phyloP scores from a whole-genome alignment of 2,888 invertebrate species.

The Drosophila borborema region DNA sequence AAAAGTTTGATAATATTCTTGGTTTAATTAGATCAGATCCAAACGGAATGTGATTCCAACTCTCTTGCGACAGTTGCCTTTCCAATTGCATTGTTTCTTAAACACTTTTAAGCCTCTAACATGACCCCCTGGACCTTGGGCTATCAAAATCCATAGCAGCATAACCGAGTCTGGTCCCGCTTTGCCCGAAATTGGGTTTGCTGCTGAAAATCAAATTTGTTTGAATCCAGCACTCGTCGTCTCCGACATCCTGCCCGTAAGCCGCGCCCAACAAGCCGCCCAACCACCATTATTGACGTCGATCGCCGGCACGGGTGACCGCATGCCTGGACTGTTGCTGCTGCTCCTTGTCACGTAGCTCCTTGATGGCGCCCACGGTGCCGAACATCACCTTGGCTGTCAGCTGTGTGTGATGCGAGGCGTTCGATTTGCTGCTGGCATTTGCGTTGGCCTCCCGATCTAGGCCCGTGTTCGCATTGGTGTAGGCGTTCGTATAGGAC shows the following conservation, averaged over 20 bases:
- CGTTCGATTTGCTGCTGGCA: conserved; percentile 53
- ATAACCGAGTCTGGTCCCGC: background rate
- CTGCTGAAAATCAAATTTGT: conserved; percentile 14
- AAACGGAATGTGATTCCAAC: conserved; percentile 52
- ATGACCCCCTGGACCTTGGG: conserved; percentile 39
- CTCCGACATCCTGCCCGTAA: conserved; percentile 6
- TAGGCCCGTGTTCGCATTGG: conserved; percentile 82
- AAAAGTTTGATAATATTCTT: background rate
- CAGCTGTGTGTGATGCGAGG: conserved; percentile 86
- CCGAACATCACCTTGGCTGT: conserved; percentile 91
- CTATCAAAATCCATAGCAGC: conserved; percentile 1
- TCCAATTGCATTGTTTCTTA: conserved; percentile 49
- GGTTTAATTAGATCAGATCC: background rate
- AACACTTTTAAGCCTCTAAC: conserved; percentile 75
- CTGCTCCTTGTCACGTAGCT: conserved; percentile 90
- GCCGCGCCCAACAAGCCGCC: conserved; percentile 17
- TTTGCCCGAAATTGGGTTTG: background rate
- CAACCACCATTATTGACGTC: conserved; percentile 68
- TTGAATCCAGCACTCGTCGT: conserved; percentile 37
- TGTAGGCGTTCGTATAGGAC: conserved; percentile 84
- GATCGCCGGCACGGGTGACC: conserved; percentile 82
- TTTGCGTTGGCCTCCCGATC: conserved; percentile 81
- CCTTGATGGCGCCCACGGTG: conserved; percentile 90
- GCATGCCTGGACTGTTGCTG: conserved; percentile 87
- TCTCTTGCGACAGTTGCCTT: conserved; percentile 22